Percentiles rank a stretch among this genome's conserved stretches.
Conservation (phyloP, 2,797 vertebrate genomes). For the Oceanodroma leucorhoa region DNA sequence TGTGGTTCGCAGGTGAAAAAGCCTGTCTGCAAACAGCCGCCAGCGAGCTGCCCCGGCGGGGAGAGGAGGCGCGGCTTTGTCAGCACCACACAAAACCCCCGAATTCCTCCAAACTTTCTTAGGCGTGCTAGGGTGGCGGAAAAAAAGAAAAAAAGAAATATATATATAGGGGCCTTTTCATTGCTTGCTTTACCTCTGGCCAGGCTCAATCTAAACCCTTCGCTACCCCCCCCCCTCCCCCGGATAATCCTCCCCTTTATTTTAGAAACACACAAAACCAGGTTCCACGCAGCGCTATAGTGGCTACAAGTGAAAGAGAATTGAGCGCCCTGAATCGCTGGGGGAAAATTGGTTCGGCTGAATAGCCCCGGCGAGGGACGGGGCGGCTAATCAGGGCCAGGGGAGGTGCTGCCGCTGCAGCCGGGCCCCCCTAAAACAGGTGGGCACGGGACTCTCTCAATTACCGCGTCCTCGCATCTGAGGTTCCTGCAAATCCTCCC, state of each 20-base stretch:
- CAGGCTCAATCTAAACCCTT: constrained; percentile 82
- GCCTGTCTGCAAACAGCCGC: constrained; percentile 89
- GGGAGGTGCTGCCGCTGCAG: constrained; percentile 81
- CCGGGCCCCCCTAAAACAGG: constrained; percentile 84
- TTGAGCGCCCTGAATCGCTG: constrained; percentile 84
- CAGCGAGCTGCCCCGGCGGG: constrained; percentile 77
- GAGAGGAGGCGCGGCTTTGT: constrained; percentile 77
- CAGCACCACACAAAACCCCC: constrained; percentile 76
- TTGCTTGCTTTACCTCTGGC: constrained; percentile 85
- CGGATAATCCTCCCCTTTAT: constrained; percentile 91
- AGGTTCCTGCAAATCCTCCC: constrained; percentile 21
- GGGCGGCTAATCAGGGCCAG: constrained; percentile 85
- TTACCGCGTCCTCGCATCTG: constrained; percentile 75
- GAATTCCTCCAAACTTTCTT: constrained; percentile 90
- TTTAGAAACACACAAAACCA: constrained; percentile 90
- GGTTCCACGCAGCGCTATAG: constrained; percentile 96
- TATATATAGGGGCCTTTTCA: constrained; percentile 80
- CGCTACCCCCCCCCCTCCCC: constrained; percentile 68
- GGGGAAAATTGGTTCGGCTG: constrained; percentile 86
- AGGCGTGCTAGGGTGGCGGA: constrained; percentile 69
- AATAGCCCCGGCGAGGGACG: constrained; percentile 84
- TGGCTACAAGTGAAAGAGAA: constrained; percentile 89
- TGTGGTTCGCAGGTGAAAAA: constrained; percentile 86
- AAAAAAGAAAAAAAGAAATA: background rate
- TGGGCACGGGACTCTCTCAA: constrained; percentile 86